phyloP scores from a whole-genome alignment of 30 jellyfish, hydroid and myxozoan species.

The Aurelia coerulea region DNA sequence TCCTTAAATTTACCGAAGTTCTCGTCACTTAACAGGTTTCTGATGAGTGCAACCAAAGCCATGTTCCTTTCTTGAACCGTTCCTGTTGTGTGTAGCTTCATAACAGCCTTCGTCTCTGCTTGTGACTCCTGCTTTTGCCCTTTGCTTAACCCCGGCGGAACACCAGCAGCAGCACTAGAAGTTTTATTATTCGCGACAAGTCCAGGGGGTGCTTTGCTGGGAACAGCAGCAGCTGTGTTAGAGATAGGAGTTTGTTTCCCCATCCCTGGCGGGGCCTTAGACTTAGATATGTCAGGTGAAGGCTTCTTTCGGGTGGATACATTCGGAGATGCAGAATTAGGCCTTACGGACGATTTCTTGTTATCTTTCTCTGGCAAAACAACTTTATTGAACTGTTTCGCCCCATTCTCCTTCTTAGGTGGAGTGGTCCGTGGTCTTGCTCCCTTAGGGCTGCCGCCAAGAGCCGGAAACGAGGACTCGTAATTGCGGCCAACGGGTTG shows the following conservation, averaged over 20 bases:
- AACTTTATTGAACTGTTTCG: not conserved
- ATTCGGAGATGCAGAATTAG: too few species aligned
- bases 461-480: conserved; percentile 6
- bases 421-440: not conserved
- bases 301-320: not conserved
- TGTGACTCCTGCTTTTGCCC: not conserved
- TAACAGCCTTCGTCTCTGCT: not conserved
- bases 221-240: not conserved
- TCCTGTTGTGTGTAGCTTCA: not conserved
- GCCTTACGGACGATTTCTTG: too few species aligned
- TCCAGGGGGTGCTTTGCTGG: not conserved
- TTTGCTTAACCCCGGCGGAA: conserved; percentile 24
- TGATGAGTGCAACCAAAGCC: conserved; percentile 63
- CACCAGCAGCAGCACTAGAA: not conserved
- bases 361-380: not conserved
- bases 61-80: conserved; percentile 67
- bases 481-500: not conserved
- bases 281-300: not conserved
- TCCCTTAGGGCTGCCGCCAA: conserved; percentile 2
- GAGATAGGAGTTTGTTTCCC: conserved; percentile 32
- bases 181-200: not conserved
- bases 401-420: not conserved
- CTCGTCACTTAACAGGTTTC: conserved; percentile 44
- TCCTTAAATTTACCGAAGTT: conserved; percentile 63
- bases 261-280: conserved; percentile 25